Base-by-base conservation (phyloP, 2,113 vertebrate genomes). In the Oryzias melastigma region DNA sequence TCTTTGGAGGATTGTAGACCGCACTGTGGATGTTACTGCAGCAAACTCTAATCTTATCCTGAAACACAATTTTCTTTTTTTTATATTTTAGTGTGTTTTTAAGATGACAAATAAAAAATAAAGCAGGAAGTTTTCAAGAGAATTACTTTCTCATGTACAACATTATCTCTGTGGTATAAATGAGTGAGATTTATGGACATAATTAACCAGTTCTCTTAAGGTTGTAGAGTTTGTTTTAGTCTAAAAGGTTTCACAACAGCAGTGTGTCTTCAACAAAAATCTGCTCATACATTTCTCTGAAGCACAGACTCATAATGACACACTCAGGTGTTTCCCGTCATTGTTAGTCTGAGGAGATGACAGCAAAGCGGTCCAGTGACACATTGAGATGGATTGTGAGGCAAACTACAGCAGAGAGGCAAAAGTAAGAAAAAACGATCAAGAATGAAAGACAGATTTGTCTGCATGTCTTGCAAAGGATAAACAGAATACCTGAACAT, bases 341-440 rank as follows among this genome's bases (percentile, higher is more conserved):
- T 81, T 55, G 49, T 76, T 61, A 65, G 18, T 27, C 25, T 76
- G 71, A 81, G 46, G 58, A 54, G 29, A 54, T 12, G 52, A 76
- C 69, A 73, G 72, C 61, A 56, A 77, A 58, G 49, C 73, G 60
- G 58, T 57, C 47, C 45, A 25, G 51, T 60, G 71, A 74, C 71
- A 84, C 53, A 82, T 70, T 71, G 64, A 78, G 78, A 81, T 63
- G 60, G 79, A 82, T 75, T 52, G 51, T 50, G 51, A 53, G 52
- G 68, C 65, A 68, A 52, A 67, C 52, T 68, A 68, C 62, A 53
- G 68, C 50, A 57, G n/a, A 60, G 35, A 35, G 29, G 7, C 35
- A 12, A 53, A 17, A 4, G 14, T 40, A 5, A 46, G 61, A 60
- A 12, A 29, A n/a, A 19, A 20, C n/a, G n/a, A 14, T 44, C 41